A percentile compares a stretch with the other conserved stretches of the same genome.
These are phyloP conservation scores for Apteryx owenii DNA, from an alignment of 2,113 vertebrate genomes.

Conservation along the genomic window DNA sequence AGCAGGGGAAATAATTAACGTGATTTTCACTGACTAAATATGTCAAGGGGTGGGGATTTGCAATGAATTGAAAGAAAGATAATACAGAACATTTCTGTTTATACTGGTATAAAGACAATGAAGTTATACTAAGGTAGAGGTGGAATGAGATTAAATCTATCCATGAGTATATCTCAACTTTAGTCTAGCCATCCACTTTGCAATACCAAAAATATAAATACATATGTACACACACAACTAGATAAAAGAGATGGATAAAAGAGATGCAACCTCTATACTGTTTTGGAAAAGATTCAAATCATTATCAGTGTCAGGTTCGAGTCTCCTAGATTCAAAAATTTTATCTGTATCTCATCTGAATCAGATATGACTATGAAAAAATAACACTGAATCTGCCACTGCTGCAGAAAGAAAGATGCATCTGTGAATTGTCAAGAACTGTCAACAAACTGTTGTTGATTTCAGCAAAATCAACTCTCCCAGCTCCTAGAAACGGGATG, in stretches of 20 bases:
- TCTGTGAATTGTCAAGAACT: neutral
- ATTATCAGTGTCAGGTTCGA: neutral
- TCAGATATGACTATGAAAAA: neutral
- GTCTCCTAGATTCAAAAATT: neutral
- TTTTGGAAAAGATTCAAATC: neutral
- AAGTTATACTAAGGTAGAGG: neutral
- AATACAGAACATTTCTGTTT: neutral
- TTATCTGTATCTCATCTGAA: neutral
- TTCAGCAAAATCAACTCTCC: neutral
- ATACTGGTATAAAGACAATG: neutral
- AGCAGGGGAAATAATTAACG: neutral
- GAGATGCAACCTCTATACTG: neutral
- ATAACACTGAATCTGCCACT: neutral
- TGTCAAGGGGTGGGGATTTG: neutral
- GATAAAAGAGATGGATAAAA: neutral
- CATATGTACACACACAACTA: neutral
- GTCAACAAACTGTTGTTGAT: neutral
- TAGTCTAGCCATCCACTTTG: rapidly evolving
- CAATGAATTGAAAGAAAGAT: neutral
- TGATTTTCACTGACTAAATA: neutral
- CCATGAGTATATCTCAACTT: neutral
- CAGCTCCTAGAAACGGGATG: neutral
- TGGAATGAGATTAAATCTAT: neutral
- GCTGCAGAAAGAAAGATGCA: neutral
- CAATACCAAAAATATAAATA: neutral